These are phyloP conservation scores for Oscheius sp. DNA, from an alignment of 2,888 invertebrate genomes.

Conservation along the genomic window DNA sequence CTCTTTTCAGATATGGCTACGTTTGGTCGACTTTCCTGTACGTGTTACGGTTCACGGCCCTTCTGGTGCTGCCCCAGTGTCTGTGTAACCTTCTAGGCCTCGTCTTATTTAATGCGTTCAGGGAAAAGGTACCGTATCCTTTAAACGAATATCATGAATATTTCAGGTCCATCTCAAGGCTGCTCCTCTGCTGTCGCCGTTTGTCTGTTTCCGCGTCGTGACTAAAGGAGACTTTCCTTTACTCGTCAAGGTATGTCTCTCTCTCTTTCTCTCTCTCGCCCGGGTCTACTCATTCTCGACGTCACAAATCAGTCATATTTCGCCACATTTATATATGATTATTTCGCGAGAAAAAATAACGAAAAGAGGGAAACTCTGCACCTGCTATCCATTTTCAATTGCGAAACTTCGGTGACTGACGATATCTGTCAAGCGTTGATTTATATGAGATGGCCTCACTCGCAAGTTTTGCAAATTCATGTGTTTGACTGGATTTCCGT, in stretches of 20 bases:
- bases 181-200: slow-evolving; percentile 90
- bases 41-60: slow-evolving; percentile 66
- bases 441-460: too few species aligned
- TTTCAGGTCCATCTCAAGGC: slow-evolving; percentile 78
- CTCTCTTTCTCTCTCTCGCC: neutral
- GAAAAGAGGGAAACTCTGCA: too few species aligned
- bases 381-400: too few species aligned
- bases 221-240: slow-evolving; percentile 93
- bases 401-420: too few species aligned
- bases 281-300: neutral
- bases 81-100: slow-evolving; percentile 75
- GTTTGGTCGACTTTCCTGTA: slow-evolving; percentile 67
- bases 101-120: slow-evolving; percentile 91
- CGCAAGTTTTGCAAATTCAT: slow-evolving; percentile 7
- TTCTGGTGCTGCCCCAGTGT: slow-evolving; percentile 73
- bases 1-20: slow-evolving; percentile 69
- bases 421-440: too few species aligned
- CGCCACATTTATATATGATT: too few species aligned
- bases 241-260: slow-evolving; percentile 80
- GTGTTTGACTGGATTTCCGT: slow-evolving; percentile 23
- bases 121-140: slow-evolving; percentile 74
- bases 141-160: neutral
- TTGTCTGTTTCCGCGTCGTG: slow-evolving; percentile 92
- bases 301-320: too few species aligned
- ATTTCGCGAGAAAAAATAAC: too few species aligned